Evolutionary conservation across 35 echinoderm and acorn worm genomes (phyloP), one percentile per base, ranked within the genome.

Genomic region (Strongylocentrotus purpuratus): DNA sequence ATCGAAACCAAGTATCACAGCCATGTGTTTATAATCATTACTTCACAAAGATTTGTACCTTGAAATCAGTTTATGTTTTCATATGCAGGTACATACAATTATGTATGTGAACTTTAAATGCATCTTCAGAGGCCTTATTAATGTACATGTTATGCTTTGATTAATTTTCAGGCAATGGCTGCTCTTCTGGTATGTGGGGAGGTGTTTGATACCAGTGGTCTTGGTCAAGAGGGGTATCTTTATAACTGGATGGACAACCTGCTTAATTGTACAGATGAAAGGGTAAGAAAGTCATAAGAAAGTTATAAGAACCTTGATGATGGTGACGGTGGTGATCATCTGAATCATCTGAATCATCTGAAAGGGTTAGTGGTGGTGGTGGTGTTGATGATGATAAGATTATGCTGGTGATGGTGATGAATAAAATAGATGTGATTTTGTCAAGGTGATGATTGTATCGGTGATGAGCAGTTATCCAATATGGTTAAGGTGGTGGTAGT

Each of bases 161-260:
- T 41, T 41, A 4, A 52, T 28, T 95, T 93, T 2, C 46, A 99
- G 98, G 98, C 98, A 33, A 99, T 99, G 98, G 95, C 95, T 60
- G 96, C 97, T 92, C 94, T 99, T 45, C 95, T 99, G 10, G 97
- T 99, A 4, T 98, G 98, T 96, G 98, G 98, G 33, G 97, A 97
- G 46, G 98, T 99, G 15, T 99, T 99, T 96, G 98, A 99, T 97
- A 85, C 55, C 35, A 97, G 98, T 96, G 97, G 96, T 85, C 92
- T 99, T 4, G 96, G 85, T 87, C 96, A 97, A 59, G 96, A 99
- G 91, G 98, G 98, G 15, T 97, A 99, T 35, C 92, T 99, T 2
- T 99, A 99, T 85, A 95, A 94, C 28, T 99, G 98, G 98, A 94
- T 99, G 33, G 97, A 99, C 95, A 97, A 97, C 46, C 95, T 99